Conservation (phyloP, 2,113 vertebrate genomes). For the Thalassoma bifasciatum region DNA sequence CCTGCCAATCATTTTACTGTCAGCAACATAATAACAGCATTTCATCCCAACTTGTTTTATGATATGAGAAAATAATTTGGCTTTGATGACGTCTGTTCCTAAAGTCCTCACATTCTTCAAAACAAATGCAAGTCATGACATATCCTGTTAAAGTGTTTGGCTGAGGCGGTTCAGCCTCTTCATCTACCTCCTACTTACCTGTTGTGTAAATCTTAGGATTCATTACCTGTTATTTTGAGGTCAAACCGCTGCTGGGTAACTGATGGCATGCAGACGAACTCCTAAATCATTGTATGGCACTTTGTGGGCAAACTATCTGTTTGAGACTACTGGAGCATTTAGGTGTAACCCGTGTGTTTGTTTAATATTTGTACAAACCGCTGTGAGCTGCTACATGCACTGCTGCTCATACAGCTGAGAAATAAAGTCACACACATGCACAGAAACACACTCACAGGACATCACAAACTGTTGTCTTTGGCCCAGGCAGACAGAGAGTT, state of each 20-base stretch:
- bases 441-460: conserved; percentile 1
- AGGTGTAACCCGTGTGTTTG: conserved; percentile 13
- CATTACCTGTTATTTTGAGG: conserved; percentile 42
- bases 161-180: conserved; percentile 59
- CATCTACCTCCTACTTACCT: conserved; percentile 51
- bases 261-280: conserved; percentile 46
- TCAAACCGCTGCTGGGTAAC: conserved; percentile 62
- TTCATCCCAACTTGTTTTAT: conserved; percentile 38
- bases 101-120: conserved; percentile 47
- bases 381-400: conserved; percentile 10
- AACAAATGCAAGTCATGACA: conserved; percentile 70
- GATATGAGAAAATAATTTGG: conserved; percentile 50
- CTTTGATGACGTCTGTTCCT: conserved; percentile 33
- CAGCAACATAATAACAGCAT: conserved; percentile 44
- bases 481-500: conserved; percentile 15
- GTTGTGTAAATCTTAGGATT: conserved; percentile 59
- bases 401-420: conserved; percentile 12
- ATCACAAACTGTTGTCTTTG: conserved; percentile 50
- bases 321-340: conserved; percentile 17
- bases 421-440: conserved; percentile 1
- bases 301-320: conserved; percentile 23
- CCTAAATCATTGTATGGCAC: conserved; percentile 56
- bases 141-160: conserved; percentile 39
- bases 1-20: conserved; percentile 47
- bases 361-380: conserved; percentile 30